Base-by-base conservation (phyloP, 2,888 invertebrate species). In the Clostera curtula region DNA sequence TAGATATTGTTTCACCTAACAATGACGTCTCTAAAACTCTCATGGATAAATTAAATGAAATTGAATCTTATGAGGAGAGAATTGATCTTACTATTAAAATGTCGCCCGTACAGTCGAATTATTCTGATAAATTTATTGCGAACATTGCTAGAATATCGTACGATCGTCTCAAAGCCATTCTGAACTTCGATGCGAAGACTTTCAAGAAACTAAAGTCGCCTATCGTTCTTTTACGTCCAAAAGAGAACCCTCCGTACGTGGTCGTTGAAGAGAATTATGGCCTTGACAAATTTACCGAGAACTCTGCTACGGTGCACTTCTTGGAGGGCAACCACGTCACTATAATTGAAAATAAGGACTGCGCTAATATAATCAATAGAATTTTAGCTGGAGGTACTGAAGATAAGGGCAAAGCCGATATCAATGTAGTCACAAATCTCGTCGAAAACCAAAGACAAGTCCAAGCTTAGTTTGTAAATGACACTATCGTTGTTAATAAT, bases 311-410 rank as follows among this genome's bases (percentile, higher is more conserved):
- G 1, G 73, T 92, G 0, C 85, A 88, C 46, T 85, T 83, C 23
- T 72, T 91, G n/a, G 90, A 91, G 50, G 93, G 93, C 5, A 90
- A 90, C 55, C 93, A 93, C 49, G 61, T 86, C 0, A 87, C 88
- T 19, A 90, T 93, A 48, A 55, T 93, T 42, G 88, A 91, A 7
- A 90, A 89, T 49, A 77, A 85, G 24, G 87, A 87, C 42, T 71
- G 89, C 24, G 85, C 89, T 0, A 85, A 89, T 43, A 82, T 89
- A 15, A 88, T 91, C 22, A 90, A 90, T 37, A 74, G 63, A 31
- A 34, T 62, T 5, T 25, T 83, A 10, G 30, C 46, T 0, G 69
- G 66, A 4, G 58, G 40, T 10, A 64, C 65, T 3, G 49, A 29
- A 0, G 49, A 55, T 2, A 39, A 34, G 5, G 62, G 55, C 1